phyloP scores from a whole-genome alignment of 53 echinoderm and acorn worm species.

The Patiria pectinifera region DNA sequence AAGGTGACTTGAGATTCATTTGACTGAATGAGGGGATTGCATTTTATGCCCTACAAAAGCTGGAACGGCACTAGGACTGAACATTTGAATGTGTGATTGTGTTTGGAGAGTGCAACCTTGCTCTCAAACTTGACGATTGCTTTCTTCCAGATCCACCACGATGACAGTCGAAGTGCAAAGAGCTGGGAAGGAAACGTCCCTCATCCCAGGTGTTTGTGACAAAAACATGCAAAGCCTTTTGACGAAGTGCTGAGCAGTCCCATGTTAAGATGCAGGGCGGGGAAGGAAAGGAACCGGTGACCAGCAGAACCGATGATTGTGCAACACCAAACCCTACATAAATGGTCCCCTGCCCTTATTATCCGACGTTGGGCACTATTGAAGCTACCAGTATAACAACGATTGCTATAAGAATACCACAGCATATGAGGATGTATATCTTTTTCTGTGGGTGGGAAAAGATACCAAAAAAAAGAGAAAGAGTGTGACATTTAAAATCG shows the following conservation, averaged over 20 bases:
- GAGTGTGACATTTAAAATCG: not conserved
- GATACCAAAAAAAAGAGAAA: not conserved
- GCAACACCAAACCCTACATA: not conserved
- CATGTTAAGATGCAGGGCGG: not conserved
- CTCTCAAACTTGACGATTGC: not conserved
- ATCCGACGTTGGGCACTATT: constrained; percentile 23
- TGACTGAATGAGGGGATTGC: too few relatives aligned
- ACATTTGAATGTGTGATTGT: not conserved
- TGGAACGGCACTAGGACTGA: not conserved
- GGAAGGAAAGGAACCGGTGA: not conserved
- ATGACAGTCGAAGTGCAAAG: too few relatives aligned
- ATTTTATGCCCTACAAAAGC: not conserved
- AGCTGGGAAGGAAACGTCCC: too few relatives aligned
- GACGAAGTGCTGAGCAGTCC: not conserved
- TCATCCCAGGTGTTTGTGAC: too few relatives aligned
- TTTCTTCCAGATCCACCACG: not conserved
- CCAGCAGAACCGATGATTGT: not conserved
- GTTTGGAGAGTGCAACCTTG: not conserved
- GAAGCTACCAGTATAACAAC: constrained; percentile 61
- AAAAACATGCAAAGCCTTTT: too few relatives aligned
- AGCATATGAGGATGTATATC: constrained; percentile 72
- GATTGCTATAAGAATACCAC: constrained; percentile 55
- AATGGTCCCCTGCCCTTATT: not conserved
- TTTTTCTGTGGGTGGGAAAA: constrained; percentile 71
- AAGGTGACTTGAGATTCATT: too few relatives aligned